Base-by-base conservation (phyloP, 30 jellyfish, hydroid and myxozoan species). In the Cassiopea andromeda region DNA sequence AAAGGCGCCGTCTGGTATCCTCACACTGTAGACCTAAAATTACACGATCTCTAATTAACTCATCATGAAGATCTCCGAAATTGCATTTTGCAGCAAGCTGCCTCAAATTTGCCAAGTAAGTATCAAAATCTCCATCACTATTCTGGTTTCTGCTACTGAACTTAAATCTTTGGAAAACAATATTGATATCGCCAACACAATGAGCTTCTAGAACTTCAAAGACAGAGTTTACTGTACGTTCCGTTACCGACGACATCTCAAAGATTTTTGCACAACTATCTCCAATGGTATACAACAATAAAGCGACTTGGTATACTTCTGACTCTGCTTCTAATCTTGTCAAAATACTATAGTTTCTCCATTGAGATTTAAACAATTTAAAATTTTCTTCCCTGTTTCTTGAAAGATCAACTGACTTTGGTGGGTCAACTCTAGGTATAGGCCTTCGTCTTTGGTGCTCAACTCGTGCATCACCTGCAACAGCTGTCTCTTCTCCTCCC, bases 61-160 rank as follows among this genome's bases (percentile, higher is more conserved):
- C 89, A 60, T 80, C 80, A 60, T 80, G 89, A 58, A 80, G 80
- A 80, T 80, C 78, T 80, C 44, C 58, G 78, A 80, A 50, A 80
- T 81, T 81, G 45, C 81, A 60, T 70, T 64, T 81, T 81, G 90
- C 90, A 38, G 71, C 90, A 81, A 81, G 90, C 90, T 81, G 90
- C 69, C 71, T 60, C 90, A 61, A 64, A 59, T 79, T 79, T 18
- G 76, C 78, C 88, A 79, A 57, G 71, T 79, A 79, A 57, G 88
- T 79, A 79, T 81, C 82, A 81, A 64, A 81, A 44, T 81, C 82
- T 81, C 64, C 81, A 61, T 64, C 82, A 81, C 82, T 81, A 46
- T 61, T 38, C 82, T 81, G 73, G 73, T 81, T 81, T 60, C 90
- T 81, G 71, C 82, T 81, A 60, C 64, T 68, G 46, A 81, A 81